Conservation (phyloP, 2,888 invertebrate species). For the Empis stercorea region DNA sequence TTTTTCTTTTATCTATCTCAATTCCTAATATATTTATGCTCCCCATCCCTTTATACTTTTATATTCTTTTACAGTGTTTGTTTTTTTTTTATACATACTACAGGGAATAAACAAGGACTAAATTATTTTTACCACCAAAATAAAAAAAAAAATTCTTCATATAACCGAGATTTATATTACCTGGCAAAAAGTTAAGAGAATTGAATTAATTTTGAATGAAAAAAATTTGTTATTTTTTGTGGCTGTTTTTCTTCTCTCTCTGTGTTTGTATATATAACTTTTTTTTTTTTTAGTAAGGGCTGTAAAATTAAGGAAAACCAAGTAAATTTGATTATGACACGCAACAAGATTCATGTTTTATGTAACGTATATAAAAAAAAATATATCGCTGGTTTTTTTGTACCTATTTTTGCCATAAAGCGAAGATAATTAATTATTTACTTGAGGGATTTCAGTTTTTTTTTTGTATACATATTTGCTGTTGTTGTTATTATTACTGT, state of each 20-base stretch:
- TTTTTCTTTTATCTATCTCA: no score
- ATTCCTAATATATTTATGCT: no score
- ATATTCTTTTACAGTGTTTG: no score
- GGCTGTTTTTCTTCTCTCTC: not conserved
- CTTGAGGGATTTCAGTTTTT: not conserved
- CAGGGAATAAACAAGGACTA: no score
- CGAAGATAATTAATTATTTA: not conserved
- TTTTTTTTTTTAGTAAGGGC: not conserved
- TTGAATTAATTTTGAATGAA: conserved; percentile 25
- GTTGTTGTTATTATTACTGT: no score
- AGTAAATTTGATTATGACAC: conserved; percentile 14
- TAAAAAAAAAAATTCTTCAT: no score
- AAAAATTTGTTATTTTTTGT: conserved; percentile 1
- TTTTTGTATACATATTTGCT: no score
- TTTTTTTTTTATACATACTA: no score
- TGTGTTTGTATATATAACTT: conserved; percentile 5
- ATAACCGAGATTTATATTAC: conserved; percentile 7
- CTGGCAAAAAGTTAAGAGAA: conserved; percentile 18
- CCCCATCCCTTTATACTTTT: no score
- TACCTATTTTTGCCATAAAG: no score
- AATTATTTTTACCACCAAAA: no score
- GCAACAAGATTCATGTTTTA: conserved; percentile 11
- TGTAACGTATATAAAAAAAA: not conserved
- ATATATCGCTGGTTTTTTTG: not conserved
- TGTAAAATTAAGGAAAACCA: not conserved